phyloP scores from a whole-genome alignment of 2,113 vertebrate species.

The Cavia aperea region DNA sequence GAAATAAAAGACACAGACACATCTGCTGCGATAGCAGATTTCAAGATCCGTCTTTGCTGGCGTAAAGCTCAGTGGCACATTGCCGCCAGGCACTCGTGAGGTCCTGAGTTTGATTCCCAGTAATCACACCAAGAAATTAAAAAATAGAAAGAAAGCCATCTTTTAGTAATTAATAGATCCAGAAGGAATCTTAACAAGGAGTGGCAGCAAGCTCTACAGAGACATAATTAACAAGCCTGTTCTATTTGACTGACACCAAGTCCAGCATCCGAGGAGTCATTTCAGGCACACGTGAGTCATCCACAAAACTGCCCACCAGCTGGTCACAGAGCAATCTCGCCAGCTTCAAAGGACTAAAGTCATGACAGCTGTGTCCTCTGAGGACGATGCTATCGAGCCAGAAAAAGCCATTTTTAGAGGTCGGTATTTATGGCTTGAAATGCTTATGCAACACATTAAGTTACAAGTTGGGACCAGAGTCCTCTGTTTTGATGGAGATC shows the following conservation, averaged over 20 bases:
- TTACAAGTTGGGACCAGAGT: background rate
- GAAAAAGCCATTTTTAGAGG: background rate
- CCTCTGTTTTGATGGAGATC: too few species aligned
- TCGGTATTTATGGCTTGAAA: background rate
- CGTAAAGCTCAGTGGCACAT: too few species aligned
- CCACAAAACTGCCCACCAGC: background rate
- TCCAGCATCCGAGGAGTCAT: background rate
- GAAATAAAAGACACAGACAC: background rate
- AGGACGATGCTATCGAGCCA: background rate
- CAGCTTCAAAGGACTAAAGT: background rate
- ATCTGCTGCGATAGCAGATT: background rate
- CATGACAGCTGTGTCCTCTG: background rate
- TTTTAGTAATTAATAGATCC: constrained; percentile 17
- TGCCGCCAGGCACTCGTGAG: too few species aligned
- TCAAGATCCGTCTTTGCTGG: background rate
- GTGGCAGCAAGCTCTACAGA: background rate
- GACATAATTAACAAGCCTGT: background rate
- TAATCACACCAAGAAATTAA: too few species aligned
- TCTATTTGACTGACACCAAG: background rate
- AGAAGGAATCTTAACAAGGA: background rate
- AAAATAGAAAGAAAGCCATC: background rate
- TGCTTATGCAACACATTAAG: background rate
- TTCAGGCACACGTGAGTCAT: background rate
- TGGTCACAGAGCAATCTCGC: background rate
- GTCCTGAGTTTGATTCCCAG: too few species aligned